A percentile compares a stretch with the other conserved stretches of the same genome.
Conservation (phyloP, 2,888 invertebrate species). For the Ptycholaimellus sp. region DNA sequence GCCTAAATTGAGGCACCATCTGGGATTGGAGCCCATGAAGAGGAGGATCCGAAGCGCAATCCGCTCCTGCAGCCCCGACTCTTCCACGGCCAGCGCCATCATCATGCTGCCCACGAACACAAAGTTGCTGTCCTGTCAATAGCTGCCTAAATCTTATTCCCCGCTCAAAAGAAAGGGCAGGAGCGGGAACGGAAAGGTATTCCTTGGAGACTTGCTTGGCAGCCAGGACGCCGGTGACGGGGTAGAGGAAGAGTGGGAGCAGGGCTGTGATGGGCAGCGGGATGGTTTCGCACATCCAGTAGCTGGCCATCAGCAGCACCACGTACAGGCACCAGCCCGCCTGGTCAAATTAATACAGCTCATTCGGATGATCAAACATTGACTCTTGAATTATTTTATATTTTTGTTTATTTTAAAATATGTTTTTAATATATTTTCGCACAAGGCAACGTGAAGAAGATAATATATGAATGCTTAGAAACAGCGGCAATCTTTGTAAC, state of each 20-base stretch:
- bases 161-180: no score
- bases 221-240: constrained; percentile 15
- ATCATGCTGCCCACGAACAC: constrained; percentile 29
- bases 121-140: constrained; percentile 19
- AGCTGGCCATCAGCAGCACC: constrained; percentile 9
- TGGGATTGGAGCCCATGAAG: constrained; percentile 25
- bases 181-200: no score
- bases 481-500: no score
- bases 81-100: constrained; percentile 29
- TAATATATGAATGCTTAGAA: no score
- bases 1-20: constrained; percentile 8
- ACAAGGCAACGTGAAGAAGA: no score
- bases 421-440: no score
- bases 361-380: no score
- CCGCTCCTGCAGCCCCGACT: constrained; percentile 27
- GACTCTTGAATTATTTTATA: no score
- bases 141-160: no score
- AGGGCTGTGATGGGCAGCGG: constrained; percentile 11
- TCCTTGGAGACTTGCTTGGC: constrained; percentile 9
- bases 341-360: no score
- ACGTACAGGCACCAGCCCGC: constrained; percentile 8
- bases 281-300: constrained; percentile 9
- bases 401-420: no score
- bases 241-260: constrained; percentile 16
- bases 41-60: constrained; percentile 27